These are phyloP conservation scores for Ophion obscuratus DNA, from an alignment of 2,888 invertebrate genomes.

Conservation along the genomic window DNA sequence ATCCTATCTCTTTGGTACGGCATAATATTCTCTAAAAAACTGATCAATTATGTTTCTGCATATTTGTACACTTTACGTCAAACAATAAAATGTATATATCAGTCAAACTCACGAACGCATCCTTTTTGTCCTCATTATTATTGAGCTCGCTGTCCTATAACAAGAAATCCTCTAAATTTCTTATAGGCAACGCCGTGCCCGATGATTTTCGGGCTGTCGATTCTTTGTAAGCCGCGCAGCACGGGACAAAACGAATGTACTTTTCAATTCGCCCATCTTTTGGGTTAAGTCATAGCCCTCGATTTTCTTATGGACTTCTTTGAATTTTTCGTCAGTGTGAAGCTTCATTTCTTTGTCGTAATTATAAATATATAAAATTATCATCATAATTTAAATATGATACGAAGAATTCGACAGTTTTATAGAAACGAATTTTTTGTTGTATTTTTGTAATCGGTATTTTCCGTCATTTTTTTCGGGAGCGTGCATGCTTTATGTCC, in stretches of 20 bases:
- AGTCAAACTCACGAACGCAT: not conserved
- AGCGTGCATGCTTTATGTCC: not conserved
- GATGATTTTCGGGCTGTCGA: not conserved
- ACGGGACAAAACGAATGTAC: not conserved
- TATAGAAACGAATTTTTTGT: too few relatives aligned
- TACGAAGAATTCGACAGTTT: too few relatives aligned
- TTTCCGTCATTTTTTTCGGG: not conserved
- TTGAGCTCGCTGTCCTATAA: not conserved
- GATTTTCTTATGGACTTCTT: not conserved
- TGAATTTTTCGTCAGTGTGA: not conserved
- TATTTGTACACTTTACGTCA: too few relatives aligned
- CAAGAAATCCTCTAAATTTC: not conserved
- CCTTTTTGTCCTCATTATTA: not conserved
- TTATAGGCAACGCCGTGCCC: not conserved
- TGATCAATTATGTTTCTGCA: too few relatives aligned
- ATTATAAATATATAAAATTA: too few relatives aligned
- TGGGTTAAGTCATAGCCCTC: not conserved
- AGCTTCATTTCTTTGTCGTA: not conserved
- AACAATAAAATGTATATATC: not conserved
- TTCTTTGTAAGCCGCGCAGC: not conserved
- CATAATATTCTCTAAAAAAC: too few relatives aligned
- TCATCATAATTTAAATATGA: too few relatives aligned
- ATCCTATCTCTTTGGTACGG: too few relatives aligned
- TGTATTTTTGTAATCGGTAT: too few relatives aligned
- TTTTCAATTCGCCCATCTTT: constrained; percentile 3